Conservation (phyloP, 2,113 vertebrate genomes). For the Mellivora capensis region DNA sequence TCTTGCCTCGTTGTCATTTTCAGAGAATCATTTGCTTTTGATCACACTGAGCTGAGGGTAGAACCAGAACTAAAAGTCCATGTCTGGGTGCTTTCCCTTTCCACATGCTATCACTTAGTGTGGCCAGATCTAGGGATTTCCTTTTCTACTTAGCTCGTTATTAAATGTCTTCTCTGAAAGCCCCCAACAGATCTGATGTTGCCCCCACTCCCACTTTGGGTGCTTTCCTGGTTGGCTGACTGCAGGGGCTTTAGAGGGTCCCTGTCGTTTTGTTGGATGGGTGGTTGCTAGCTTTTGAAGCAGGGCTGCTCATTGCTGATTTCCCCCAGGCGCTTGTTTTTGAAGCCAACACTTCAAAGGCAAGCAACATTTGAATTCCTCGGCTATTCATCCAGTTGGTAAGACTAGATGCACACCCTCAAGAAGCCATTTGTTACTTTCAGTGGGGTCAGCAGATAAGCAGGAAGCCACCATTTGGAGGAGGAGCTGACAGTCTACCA, state of each 20-base stretch:
- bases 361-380: constrained; percentile 42
- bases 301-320: constrained; percentile 46
- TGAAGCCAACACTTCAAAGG: constrained; percentile 70
- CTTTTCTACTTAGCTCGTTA: constrained; percentile 9
- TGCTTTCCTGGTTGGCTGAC: constrained; percentile 15
- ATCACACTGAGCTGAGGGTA: neutral
- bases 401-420: neutral
- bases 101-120: neutral
- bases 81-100: neutral
- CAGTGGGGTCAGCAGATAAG: constrained; percentile 29
- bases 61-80: neutral
- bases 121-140: neutral
- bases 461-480: constrained; percentile 50
- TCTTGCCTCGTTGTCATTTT: neutral
- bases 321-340: constrained; percentile 62
- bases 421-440: constrained; percentile 66
- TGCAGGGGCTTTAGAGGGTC: neutral
- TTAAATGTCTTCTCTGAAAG: constrained; percentile 1
- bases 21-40: constrained; percentile 5
- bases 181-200: neutral
- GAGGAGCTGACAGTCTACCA: neutral
- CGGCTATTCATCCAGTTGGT: constrained; percentile 4
- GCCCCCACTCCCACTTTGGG: neutral
- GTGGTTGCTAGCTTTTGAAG: constrained; percentile 49
- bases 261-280: constrained; percentile 39